Percentiles rank a stretch among this genome's conserved stretches.
Evolutionary conservation across 2,113 vertebrate genomes (phyloP).

Genomic region (Riparia riparia): DNA sequence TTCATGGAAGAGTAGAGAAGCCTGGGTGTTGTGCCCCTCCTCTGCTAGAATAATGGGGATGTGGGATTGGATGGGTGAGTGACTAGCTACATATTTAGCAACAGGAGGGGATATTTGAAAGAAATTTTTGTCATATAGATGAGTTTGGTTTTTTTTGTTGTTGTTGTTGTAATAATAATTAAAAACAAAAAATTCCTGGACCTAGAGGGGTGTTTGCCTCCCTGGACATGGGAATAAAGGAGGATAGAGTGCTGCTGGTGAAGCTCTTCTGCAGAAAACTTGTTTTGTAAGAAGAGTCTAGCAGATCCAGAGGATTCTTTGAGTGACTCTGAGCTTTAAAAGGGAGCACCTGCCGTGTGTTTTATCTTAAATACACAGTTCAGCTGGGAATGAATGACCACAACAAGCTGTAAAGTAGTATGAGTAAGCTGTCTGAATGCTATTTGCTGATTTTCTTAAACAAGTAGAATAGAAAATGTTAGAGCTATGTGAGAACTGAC

Average conservation of each 20-base stretch:
- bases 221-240: background rate
- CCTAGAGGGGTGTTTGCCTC: background rate
- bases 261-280: background rate
- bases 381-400: background rate
- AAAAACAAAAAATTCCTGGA: background rate
- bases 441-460: constrained; percentile 55
- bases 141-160: background rate
- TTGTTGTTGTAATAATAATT: background rate
- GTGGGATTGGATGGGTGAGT: background rate
- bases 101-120: background rate
- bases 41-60: accelerated
- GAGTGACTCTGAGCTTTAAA: background rate
- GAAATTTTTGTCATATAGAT: background rate
- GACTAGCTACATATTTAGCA: background rate
- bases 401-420: background rate
- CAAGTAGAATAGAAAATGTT: constrained; percentile 39
- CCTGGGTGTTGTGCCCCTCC: background rate
- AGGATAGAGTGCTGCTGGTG: background rate
- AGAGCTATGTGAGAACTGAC: constrained; percentile 50
- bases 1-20: background rate
- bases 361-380: background rate
- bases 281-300: background rate
- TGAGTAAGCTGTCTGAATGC: background rate
- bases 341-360: background rate
- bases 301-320: background rate